Conservation (phyloP, 2,888 invertebrate genomes). For the Macaria liturata region DNA sequence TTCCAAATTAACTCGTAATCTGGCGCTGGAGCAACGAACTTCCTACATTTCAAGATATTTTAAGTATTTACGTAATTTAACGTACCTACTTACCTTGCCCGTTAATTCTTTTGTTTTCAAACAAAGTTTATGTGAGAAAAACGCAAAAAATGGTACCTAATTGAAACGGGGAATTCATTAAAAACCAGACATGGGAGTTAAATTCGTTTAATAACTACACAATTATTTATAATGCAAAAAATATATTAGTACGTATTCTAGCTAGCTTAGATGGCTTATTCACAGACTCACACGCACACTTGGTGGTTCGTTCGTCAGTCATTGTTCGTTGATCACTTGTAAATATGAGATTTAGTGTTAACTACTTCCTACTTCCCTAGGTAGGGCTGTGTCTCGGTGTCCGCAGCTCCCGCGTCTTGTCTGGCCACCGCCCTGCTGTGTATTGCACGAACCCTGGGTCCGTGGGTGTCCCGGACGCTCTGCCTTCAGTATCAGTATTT, state of each 20-base stretch:
- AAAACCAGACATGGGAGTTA: conserved; percentile 51
- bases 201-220: conserved; percentile 40
- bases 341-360: conserved; percentile 20
- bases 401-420: conserved; percentile 71
- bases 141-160: conserved; percentile 37
- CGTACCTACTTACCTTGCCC: conserved; percentile 46
- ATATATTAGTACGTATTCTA: conserved; percentile 46
- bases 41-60: conserved; percentile 55
- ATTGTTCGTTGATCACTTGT: conserved; percentile 37
- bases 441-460: conserved; percentile 90
- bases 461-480: conserved; percentile 86
- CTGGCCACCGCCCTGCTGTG: conserved; percentile 87
- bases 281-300: conserved; percentile 45
- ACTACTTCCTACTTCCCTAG: conserved; percentile 12
- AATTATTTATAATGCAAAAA: conserved; percentile 41
- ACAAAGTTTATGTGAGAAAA: conserved; percentile 53
- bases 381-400: conserved; percentile 84
- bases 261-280: conserved; percentile 42
- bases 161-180: conserved; percentile 42
- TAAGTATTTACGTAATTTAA: conserved; percentile 43
- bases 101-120: conserved; percentile 64
- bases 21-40: conserved; percentile 72
- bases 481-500: conserved; percentile 59
- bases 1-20: conserved; percentile 73
- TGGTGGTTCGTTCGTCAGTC: conserved; percentile 50